Percentiles rank a stretch among this genome's conserved stretches.
phyloP scores from a whole-genome alignment of 2,797 vertebrate species.

The Falco biarmicus region DNA sequence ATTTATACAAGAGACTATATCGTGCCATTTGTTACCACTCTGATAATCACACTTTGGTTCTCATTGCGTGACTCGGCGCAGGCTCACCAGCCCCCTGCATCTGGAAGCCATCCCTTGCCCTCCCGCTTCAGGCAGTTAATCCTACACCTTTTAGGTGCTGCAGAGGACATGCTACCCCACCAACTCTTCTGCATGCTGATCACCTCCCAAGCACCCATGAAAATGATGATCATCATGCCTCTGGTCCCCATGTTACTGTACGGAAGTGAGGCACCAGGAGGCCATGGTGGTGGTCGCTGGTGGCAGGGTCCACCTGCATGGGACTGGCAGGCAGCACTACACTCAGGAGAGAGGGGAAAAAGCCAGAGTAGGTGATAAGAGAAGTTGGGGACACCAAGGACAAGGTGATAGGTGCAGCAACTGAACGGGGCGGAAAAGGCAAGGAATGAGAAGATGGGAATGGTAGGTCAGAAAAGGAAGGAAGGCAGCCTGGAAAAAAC shows the following conservation, averaged over 20 bases:
- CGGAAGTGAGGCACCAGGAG: neutral
- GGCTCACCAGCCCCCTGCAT: neutral
- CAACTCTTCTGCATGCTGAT: neutral
- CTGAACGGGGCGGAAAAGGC: neutral
- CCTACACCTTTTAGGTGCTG: neutral
- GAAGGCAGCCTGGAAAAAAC: neutral
- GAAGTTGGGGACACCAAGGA: neutral
- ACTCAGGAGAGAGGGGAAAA: neutral
- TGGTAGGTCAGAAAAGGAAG: neutral
- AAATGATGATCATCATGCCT: neutral
- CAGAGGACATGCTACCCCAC: neutral
- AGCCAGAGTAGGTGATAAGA: neutral
- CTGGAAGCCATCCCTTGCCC: conserved; percentile 31
- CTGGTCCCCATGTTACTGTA: neutral
- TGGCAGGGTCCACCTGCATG: rapidly evolving
- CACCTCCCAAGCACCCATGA: conserved; percentile 1
- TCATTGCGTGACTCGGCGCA: neutral
- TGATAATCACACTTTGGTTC: conserved; percentile 63
- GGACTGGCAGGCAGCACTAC: neutral
- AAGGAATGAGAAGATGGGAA: neutral
- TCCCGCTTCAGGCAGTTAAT: neutral
- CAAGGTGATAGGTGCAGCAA: neutral
- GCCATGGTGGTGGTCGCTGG: neutral
- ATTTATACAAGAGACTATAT: conserved; percentile 45
- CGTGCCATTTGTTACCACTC: conserved; percentile 27